These are phyloP conservation scores for Aurelia sp. DNA, from an alignment of 30 jellyfish, hydroid and myxozoan species.

Conservation along the genomic window DNA sequence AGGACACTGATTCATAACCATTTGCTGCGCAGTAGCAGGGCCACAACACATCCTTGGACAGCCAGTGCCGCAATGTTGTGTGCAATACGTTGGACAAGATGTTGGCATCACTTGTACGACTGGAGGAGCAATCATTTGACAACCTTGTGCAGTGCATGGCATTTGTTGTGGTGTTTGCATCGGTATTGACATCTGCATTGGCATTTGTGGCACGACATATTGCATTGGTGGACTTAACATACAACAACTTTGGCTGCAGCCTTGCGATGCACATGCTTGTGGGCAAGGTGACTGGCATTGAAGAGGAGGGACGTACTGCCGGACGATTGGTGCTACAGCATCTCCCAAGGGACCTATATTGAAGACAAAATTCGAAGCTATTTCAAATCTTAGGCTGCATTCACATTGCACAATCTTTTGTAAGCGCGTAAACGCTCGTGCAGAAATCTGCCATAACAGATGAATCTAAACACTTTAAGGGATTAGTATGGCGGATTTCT, in stretches of 20 bases:
- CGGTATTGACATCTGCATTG: conserved; percentile 56
- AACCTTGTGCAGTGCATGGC: neutral
- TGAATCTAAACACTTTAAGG: too few species aligned
- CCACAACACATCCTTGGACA: conserved; percentile 73
- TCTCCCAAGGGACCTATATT: conserved; percentile 65
- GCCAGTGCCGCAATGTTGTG: conserved; percentile 66
- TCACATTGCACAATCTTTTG: too few species aligned
- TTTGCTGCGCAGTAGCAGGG: conserved; percentile 70
- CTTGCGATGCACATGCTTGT: conserved; percentile 73
- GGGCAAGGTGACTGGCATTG: conserved; percentile 79
- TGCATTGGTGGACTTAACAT: conserved; percentile 44
- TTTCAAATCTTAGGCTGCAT: too few species aligned
- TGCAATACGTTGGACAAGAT: conserved; percentile 53
- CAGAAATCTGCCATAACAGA: too few species aligned
- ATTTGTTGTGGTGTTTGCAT: conserved; percentile 23
- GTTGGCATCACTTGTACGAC: conserved; percentile 59
- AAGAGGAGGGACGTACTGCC: conserved; percentile 67
- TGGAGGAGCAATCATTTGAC: conserved; percentile 53
- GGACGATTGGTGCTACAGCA: conserved; percentile 55
- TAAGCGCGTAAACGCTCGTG: too few species aligned
- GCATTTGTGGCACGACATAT: conserved; percentile 61
- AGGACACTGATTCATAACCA: conserved; percentile 67
- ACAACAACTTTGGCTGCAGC: conserved; percentile 78
- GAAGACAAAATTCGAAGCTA: too few species aligned
- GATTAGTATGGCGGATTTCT: too few species aligned